Percentiles rank a stretch among this genome's conserved stretches.
These are phyloP conservation scores for Masnerella sp. DNA, from an alignment of 2,888 invertebrate genomes.

Conservation along the genomic window DNA sequence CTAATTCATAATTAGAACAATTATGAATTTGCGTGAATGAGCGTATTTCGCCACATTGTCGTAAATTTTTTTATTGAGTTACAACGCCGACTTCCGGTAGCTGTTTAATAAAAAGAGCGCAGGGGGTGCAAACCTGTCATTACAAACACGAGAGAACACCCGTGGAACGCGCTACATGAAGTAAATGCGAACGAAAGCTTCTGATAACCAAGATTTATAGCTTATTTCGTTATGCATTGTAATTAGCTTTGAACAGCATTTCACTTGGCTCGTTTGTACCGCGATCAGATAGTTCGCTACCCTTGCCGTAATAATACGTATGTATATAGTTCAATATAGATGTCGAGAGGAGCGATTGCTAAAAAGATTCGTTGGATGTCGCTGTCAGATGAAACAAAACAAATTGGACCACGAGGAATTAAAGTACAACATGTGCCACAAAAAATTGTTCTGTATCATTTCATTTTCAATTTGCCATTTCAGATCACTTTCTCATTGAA, in stretches of 20 bases:
- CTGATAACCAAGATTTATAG: constrained; percentile 53
- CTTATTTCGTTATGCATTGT: constrained; percentile 52
- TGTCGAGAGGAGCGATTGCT: constrained; percentile 7
- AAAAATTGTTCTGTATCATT: too few species aligned
- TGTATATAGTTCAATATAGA: constrained; percentile 12
- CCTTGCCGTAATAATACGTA: constrained; percentile 16
- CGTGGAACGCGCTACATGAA: constrained; percentile 30
- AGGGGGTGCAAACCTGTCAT: constrained; percentile 44
- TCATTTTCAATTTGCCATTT: too few species aligned
- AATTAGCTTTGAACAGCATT: constrained; percentile 53
- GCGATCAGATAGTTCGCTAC: constrained; percentile 39
- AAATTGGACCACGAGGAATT: constrained; percentile 2
- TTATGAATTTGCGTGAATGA: too few species aligned
- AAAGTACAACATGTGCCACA: too few species aligned
- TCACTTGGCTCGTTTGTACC: constrained; percentile 40
- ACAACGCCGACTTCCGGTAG: constrained; percentile 19
- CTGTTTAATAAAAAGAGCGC: constrained; percentile 3
- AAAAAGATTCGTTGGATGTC: constrained; percentile 8
- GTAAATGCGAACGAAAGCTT: constrained; percentile 47
- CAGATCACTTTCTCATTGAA: too few species aligned
- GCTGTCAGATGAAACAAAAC: constrained; percentile 10
- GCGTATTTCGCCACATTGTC: too few species aligned
- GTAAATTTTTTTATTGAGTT: constrained; percentile 24
- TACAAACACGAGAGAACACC: constrained; percentile 44
- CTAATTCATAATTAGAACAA: too few species aligned